A percentile compares a stretch with the other conserved stretches of the same genome.
These are phyloP conservation scores for Coreoperca whiteheadi DNA, from an alignment of 2,113 vertebrate genomes.

Conservation along the genomic window DNA sequence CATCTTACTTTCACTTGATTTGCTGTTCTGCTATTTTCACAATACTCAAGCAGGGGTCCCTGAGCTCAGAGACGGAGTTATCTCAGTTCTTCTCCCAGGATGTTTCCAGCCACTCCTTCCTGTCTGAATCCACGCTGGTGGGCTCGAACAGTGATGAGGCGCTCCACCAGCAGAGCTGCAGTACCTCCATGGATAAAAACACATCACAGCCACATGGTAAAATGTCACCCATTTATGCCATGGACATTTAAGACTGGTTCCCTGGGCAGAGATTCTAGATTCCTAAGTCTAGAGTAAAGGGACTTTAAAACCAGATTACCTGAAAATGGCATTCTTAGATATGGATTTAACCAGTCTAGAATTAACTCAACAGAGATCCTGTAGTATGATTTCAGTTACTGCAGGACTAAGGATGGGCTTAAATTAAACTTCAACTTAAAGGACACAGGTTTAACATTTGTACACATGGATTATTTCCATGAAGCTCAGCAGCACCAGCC, in stretches of 20 bases:
- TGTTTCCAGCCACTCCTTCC: constrained; percentile 77
- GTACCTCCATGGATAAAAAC: constrained; percentile 80
- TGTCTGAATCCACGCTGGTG: constrained; percentile 81
- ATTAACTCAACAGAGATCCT: neutral
- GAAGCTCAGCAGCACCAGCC: too few relatives aligned
- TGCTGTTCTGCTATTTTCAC: neutral
- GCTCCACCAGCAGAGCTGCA: constrained; percentile 83
- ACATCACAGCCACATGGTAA: constrained; percentile 72
- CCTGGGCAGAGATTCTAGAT: neutral
- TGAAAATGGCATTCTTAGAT: neutral
- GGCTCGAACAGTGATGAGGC: constrained; percentile 86
- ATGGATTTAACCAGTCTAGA: neutral
- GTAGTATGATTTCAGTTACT: neutral
- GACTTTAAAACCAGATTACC: neutral
- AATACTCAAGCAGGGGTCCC: constrained; percentile 85
- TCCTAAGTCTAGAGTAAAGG: neutral
- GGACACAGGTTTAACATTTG: neutral
- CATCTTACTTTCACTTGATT: neutral
- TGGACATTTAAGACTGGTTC: neutral
- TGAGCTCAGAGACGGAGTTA: constrained; percentile 90
- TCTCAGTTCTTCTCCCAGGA: constrained; percentile 91
- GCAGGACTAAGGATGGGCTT: neutral
- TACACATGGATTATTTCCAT: neutral
- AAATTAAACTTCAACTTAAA: neutral
- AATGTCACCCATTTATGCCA: constrained; percentile 32